Evolutionary conservation across 2,888 invertebrate genomes (phyloP), one percentile per base, ranked within the genome.

Genomic region (Oscheius sp.): DNA sequence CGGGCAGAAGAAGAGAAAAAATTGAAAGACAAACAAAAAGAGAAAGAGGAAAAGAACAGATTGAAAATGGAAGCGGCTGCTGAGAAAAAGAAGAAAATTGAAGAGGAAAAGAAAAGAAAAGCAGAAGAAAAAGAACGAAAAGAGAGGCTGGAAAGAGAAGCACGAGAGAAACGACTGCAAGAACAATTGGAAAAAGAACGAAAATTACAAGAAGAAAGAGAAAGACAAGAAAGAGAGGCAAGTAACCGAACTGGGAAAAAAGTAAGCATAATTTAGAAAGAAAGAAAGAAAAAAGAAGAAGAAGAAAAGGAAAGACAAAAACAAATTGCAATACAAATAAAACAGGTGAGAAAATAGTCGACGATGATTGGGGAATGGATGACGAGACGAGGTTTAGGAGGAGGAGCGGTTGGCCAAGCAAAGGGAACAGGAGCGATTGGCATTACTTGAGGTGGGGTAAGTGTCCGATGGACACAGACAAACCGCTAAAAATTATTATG

Each of bases 101-200:
- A 71, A 53, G 71, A 71, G 45, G 71, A 71, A 35, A 71, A 52
- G 56, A 59, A 25, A 25, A 35, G 35, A 27, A 61, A 61, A 46
- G 71, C 71, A 1, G 71, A 59, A 29, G 71, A 71, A 23, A 71
- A 71, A 35, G 52, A 61, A 6, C 45, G 46, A 41, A 61, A 61
- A 27, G 59, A 61, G 35, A 61, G 55, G 69, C n/a, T n/a, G n/a
- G n/a, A n/a, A n/a, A n/a, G n/a, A n/a, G 69, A 69, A 21, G 69
- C 53, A 43, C 23, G 69, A 21, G 55, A 41, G 43, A 52, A 25
- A 35, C 13, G 69, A 25, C 43, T 53, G 16, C n/a, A 41, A 18
- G 69, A 69, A 35, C 69, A 69, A 35, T 13, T 52, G 43, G 69
- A 69, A 35, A n/a, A 41, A 12, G 69, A 69, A 13, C 23, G 45